Conservation (phyloP, 2,797 vertebrate genomes). For the Myotis daubentonii region DNA sequence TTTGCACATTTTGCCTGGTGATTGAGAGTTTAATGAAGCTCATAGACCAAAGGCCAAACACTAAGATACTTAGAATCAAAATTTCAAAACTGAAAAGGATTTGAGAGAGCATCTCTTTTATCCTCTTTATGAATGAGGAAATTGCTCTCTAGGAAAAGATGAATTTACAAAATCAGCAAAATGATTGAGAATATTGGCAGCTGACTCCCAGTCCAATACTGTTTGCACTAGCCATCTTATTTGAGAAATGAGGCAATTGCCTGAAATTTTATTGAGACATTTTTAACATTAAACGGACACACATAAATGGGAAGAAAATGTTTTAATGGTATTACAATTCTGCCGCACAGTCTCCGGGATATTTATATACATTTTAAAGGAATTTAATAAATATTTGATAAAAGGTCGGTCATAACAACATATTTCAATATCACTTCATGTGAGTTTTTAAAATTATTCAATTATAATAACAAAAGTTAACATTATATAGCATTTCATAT, state of each 20-base stretch:
- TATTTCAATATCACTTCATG: background rate
- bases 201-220: background rate
- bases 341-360: background rate
- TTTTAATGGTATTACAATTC: background rate
- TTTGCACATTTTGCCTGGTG: background rate
- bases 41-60: background rate
- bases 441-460: background rate
- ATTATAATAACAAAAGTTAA: background rate
- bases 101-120: background rate
- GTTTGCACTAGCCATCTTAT: background rate
- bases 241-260: background rate
- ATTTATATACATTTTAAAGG: background rate
- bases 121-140: slow-evolving; percentile 4
- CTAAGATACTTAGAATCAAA: background rate
- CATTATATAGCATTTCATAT: background rate
- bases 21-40: background rate
- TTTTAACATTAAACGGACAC: background rate
- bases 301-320: background rate
- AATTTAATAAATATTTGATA: slow-evolving; percentile 25
- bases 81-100: background rate
- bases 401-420: background rate
- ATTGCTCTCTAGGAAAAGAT: background rate
- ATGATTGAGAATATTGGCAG: background rate
- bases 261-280: slow-evolving; percentile 14
- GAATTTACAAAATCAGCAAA: background rate